Evolutionary conservation across 2,888 invertebrate genomes (phyloP), one percentile per base, ranked within the genome.

Genomic region (Margaritifera margaritifera): DNA sequence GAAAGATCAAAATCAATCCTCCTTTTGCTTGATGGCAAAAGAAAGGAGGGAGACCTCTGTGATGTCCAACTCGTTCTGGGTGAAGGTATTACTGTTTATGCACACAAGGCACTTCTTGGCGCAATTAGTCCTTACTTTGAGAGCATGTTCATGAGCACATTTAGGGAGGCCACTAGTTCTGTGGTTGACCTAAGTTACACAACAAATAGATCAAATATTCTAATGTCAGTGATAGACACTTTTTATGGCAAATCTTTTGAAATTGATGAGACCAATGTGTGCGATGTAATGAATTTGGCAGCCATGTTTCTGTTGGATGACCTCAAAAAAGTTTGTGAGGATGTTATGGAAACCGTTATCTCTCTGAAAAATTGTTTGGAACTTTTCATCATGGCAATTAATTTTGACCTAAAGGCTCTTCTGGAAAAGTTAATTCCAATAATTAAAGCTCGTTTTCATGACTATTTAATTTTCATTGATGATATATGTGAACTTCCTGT

Each of bases 111-210:
- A 18, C 72, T 77, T 31, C 71, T 77, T 11, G 64, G 68, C 59
- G 68, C 69, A 0, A 31, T 74, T 27, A 71, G 68, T 51, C 72
- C 74, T 8, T 77, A 74, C 59, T 77, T 77, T 61, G 66, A 62
- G 58, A 72, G 74, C 6, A 72, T 77, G 74, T 77, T 77, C 58
- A 31, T 51, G 42, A 64, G 71, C 31, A 11, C 63, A 11, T 70
- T 66, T 54, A 71, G 59, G 51, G 77, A 77, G 55, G 62, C 68
- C 18, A 68, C 68, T 18, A 72, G 72, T 54, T 65, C 62, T 24
- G 62, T 59, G 2, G 59, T 72, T 4, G 72, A 72, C 25, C 51
- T 72, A 24, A 68, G 68, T 53, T 66, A 62, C 42, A 61, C 62
- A 6, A 65, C 68, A 50, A 60, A 72, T 25, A 59, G 61, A 53